These are phyloP conservation scores for Drosophila quadrilineata DNA, from an alignment of 1,140 invertebrate species.

Conservation along the genomic window DNA sequence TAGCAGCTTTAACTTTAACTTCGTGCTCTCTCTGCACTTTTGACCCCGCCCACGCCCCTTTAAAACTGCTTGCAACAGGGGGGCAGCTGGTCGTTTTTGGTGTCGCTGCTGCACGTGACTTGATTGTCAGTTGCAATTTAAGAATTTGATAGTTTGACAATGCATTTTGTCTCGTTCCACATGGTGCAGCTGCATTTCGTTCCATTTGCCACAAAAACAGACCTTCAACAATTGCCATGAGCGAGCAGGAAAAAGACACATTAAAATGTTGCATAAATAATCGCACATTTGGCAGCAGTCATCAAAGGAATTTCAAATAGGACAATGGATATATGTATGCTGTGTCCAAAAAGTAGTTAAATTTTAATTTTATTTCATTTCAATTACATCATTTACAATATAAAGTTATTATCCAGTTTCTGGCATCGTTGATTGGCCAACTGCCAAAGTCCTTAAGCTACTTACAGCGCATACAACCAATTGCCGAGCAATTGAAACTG, in stretches of 20 bases:
- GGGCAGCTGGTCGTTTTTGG: too few relatives aligned
- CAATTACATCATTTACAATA: background rate
- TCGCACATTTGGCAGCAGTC: constrained; percentile 19
- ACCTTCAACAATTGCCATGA: background rate
- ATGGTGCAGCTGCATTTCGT: constrained; percentile 8
- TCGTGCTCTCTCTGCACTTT: background rate
- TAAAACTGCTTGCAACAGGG: too few relatives aligned
- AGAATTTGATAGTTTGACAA: constrained; percentile 79
- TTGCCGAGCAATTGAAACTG: background rate
- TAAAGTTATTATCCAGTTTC: background rate
- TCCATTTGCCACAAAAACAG: constrained; percentile 13
- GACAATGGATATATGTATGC: background rate
- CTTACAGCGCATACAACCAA: constrained; percentile 18
- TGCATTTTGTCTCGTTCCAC: constrained; percentile 66
- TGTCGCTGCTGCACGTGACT: constrained; percentile 66
- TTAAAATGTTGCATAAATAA: constrained; percentile 66
- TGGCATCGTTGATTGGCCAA: background rate
- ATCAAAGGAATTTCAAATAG: constrained; percentile 36
- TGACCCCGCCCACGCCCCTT: too few relatives aligned
- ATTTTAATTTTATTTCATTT: background rate
- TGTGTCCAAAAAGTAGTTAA: background rate
- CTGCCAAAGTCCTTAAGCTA: constrained; percentile 21
- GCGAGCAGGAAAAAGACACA: constrained; percentile 36
- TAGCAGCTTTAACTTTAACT: constrained; percentile 3
- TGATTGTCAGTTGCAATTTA: constrained; percentile 80